Conservation (phyloP, 35 echinoderm and acorn worm genomes). For the Heliocidaris erythrogramma region DNA sequence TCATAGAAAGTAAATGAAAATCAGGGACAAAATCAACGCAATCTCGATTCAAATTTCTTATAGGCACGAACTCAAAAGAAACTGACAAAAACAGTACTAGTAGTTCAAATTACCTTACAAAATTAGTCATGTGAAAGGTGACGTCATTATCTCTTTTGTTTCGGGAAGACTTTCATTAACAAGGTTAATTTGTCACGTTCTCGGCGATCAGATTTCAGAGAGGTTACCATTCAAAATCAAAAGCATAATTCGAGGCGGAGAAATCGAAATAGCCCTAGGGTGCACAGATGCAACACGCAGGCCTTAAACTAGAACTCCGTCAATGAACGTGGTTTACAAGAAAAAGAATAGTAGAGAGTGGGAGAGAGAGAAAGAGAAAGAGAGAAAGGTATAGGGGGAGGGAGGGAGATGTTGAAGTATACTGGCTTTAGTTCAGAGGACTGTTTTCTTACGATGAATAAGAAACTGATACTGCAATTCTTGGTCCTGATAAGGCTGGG, state of each 20-base stretch:
- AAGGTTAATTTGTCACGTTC: neutral
- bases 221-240: neutral
- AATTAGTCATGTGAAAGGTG: neutral
- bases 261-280: neutral
- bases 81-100: neutral
- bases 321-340: neutral
- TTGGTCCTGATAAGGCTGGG: neutral
- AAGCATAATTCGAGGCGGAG: neutral
- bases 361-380: neutral
- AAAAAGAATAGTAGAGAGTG: neutral
- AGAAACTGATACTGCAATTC: neutral
- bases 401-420: too few species aligned
- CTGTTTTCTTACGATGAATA: neutral
- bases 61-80: neutral
- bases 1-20: neutral
- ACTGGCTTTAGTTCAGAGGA: neutral
- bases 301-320: neutral
- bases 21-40: neutral
- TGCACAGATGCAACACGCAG: neutral
- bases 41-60: too few species aligned
- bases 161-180: neutral
- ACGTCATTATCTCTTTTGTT: constrained; percentile 1
- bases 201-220: neutral
- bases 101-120: neutral
- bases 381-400: neutral